Conservation (phyloP, 2,888 invertebrate species). For the Cephus rjabovi region DNA sequence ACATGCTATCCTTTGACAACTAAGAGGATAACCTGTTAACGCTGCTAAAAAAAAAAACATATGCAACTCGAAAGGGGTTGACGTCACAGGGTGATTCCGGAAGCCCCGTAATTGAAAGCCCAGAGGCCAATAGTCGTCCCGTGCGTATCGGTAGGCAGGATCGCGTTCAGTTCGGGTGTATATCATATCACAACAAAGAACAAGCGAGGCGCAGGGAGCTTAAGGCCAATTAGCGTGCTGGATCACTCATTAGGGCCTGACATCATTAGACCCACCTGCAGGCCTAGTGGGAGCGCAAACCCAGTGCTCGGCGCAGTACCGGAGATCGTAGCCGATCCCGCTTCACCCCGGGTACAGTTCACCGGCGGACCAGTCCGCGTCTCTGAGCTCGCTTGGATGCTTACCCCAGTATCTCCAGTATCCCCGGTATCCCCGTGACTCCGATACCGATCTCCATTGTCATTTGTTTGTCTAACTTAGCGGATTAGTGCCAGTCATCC, state of each 20-base stretch:
- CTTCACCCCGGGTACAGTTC: slow-evolving; percentile 11
- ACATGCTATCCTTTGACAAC: not conserved
- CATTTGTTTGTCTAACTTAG: slow-evolving; percentile 65
- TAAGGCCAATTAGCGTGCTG: slow-evolving; percentile 62
- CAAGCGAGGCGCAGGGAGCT: slow-evolving; percentile 33
- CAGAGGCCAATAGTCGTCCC: not conserved
- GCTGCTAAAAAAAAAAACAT: not conserved
- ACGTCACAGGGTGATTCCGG: not conserved
- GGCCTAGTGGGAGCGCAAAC: slow-evolving; percentile 31
- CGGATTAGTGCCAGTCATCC: slow-evolving; percentile 58
- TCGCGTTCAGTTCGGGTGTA: slow-evolving; percentile 13
- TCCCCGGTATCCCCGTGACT: slow-evolving; percentile 27
- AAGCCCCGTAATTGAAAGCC: not conserved
- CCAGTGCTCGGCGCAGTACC: slow-evolving; percentile 8
- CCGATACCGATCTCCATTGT: slow-evolving; percentile 61
- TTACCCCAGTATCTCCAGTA: slow-evolving; percentile 26
- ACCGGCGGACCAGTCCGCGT: slow-evolving; percentile 19
- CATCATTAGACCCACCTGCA: slow-evolving; percentile 58
- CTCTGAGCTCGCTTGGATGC: slow-evolving; percentile 10
- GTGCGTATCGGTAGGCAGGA: slow-evolving; percentile 9
- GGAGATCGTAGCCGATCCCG: slow-evolving; percentile 19
- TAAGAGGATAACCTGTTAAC: not conserved
- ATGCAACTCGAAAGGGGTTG: not conserved
- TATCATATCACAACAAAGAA: slow-evolving; percentile 24
- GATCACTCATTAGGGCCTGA: slow-evolving; percentile 57